phyloP scores from a whole-genome alignment of 2,888 invertebrate genomes.

The Caenorhabditis sp. region DNA sequence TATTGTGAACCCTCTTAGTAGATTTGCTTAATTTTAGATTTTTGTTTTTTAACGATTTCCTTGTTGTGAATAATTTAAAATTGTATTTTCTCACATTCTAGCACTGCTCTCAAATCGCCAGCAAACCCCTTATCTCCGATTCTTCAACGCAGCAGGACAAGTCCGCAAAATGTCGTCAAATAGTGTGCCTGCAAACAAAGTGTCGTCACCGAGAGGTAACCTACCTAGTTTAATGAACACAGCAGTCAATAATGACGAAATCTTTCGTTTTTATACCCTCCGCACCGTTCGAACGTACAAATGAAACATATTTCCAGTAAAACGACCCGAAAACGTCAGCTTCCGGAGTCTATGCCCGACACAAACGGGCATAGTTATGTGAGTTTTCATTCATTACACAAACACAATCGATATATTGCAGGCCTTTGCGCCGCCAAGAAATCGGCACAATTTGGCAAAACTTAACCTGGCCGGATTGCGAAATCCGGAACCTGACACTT shows the following conservation, averaged over 20 bases:
- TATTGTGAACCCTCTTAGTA: too few relatives aligned
- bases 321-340: conserved; percentile 50
- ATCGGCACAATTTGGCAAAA: conserved; percentile 39
- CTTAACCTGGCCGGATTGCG: conserved; percentile 35
- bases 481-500: conserved; percentile 30
- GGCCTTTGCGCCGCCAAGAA: conserved; percentile 38
- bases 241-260: conserved; percentile 60
- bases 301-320: conserved; percentile 32
- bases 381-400: conserved; percentile 23
- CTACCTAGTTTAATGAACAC: conserved; percentile 59
- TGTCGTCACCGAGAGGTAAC: conserved; percentile 54
- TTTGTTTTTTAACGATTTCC: too few relatives aligned
- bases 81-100: too few relatives aligned
- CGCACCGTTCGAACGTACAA: conserved; percentile 2
- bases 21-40: too few relatives aligned
- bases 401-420: conserved; percentile 10
- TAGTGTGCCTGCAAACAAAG: conserved; percentile 49
- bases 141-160: conserved; percentile 30
- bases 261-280: conserved; percentile 35
- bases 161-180: conserved; percentile 61
- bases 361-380: conserved; percentile 49
- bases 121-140: conserved; percentile 37
- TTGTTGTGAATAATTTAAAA: too few relatives aligned
- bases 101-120: not conserved
- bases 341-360: conserved; percentile 53